Percentiles rank a stretch among this genome's conserved stretches.
Evolutionary conservation across 2,797 vertebrate genomes (phyloP).

Genomic region (Chaetophractus vellerosus): DNA sequence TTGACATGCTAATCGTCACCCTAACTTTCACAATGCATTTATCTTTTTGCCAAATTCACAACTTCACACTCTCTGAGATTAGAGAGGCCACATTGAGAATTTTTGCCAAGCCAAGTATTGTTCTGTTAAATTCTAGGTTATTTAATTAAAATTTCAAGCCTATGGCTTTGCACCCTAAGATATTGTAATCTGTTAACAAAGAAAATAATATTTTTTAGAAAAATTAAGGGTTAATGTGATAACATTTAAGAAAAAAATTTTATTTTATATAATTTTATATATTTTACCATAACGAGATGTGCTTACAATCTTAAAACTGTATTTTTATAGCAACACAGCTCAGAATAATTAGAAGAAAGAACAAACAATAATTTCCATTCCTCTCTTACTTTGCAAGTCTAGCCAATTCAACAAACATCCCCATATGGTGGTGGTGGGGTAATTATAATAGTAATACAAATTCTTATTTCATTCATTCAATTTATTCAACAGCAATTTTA

Average conservation of each 20-base stretch:
- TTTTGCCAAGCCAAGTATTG: slow-evolving; percentile 1
- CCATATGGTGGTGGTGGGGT: rapidly evolving
- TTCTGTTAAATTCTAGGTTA: slow-evolving; percentile 1
- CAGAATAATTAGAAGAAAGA: neutral
- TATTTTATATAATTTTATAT: too few species aligned
- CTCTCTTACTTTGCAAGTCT: neutral
- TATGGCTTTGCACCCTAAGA: neutral
- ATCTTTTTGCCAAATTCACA: neutral
- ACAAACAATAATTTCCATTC: neutral
- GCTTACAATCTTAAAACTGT: neutral
- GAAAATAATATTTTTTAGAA: slow-evolving; percentile 33
- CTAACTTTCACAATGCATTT: slow-evolving; percentile 4
- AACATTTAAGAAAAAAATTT: neutral
- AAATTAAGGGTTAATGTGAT: neutral
- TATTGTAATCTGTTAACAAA: neutral
- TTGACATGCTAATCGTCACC: slow-evolving; percentile 25
- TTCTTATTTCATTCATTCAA: neutral
- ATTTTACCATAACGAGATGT: neutral
- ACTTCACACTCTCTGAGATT: neutral
- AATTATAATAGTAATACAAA: neutral
- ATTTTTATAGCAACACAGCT: neutral
- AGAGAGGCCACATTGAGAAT: neutral
- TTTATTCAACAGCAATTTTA: neutral
- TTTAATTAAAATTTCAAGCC: slow-evolving; percentile 62
- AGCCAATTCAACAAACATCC: neutral